Conservation (phyloP, 2,113 vertebrate genomes). For the Budorcas taxicolor region DNA sequence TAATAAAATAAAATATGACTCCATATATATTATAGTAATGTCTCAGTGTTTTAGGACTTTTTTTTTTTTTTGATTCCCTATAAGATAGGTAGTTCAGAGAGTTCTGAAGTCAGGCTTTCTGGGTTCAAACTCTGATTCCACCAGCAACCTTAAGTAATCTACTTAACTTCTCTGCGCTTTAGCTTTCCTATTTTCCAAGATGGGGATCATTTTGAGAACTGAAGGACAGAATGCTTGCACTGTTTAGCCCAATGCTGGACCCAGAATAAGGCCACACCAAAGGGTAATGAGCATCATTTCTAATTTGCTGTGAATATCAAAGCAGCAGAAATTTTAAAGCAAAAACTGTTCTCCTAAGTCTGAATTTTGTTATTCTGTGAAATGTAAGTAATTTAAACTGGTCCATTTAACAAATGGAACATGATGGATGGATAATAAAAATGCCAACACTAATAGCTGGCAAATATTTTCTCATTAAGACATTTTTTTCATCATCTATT, state of each 20-base stretch:
- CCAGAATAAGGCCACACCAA: neutral
- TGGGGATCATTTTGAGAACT: neutral
- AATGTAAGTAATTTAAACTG: neutral
- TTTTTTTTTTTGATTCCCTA: neutral
- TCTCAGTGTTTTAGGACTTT: neutral
- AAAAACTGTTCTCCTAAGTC: neutral
- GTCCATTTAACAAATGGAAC: neutral
- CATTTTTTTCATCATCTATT: neutral
- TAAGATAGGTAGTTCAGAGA: neutral
- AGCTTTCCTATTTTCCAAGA: neutral
- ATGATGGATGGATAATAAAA: neutral
- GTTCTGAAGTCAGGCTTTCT: neutral
- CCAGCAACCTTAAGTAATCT: neutral
- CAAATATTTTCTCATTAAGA: neutral
- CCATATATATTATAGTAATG: neutral
- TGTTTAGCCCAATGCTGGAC: neutral
- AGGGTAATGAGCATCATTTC: neutral
- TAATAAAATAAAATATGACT: neutral
- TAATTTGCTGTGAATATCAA: neutral
- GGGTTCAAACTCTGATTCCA: neutral
- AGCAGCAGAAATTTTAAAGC: neutral
- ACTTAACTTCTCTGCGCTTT: neutral
- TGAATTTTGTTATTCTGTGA: neutral
- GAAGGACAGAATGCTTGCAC: neutral
- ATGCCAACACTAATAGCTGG: neutral